phyloP scores from a whole-genome alignment of 2,888 invertebrate genomes.

The Pheosia gnoma region DNA sequence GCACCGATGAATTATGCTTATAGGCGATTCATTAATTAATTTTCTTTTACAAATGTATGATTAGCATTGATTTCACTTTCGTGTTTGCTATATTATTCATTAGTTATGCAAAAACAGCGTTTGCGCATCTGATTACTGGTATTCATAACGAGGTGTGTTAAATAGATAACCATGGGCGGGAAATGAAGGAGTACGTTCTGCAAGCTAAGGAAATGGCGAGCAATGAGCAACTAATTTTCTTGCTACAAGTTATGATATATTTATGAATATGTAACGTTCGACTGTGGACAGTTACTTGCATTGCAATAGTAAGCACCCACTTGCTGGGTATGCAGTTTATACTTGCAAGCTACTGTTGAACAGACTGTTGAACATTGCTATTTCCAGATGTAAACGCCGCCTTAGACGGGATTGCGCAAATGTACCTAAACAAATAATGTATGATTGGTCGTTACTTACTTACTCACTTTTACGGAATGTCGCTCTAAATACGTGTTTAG shows the following conservation, averaged over 20 bases:
- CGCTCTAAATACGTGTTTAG: conserved; percentile 11
- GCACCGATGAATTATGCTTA: neutral
- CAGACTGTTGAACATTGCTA: no score
- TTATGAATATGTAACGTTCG: no score
- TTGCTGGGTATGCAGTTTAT: no score
- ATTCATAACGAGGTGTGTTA: neutral
- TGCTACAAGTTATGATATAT: no score
- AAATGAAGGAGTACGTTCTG: neutral
- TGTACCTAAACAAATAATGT: conserved; percentile 24
- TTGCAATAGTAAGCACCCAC: no score
- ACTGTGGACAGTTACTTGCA: no score
- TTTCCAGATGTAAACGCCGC: neutral
- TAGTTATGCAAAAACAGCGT: conserved; percentile 26
- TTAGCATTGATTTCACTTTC: conserved; percentile 41
- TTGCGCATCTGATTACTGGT: conserved; percentile 15
- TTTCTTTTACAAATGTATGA: conserved; percentile 27
- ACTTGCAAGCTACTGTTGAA: no score
- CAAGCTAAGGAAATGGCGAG: no score
- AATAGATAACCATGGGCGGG: neutral
- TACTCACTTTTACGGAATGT: conserved; percentile 50
- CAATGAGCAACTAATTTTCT: no score
- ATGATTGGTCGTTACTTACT: conserved; percentile 39
- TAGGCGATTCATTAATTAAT: conserved; percentile 22
- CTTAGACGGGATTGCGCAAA: conserved; percentile 33
- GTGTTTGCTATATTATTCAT: conserved; percentile 12